Percentiles rank a stretch among this genome's conserved stretches.
These are phyloP conservation scores for Megastigmus dorsalis DNA, from an alignment of 2,888 invertebrate genomes.

Conservation along the genomic window DNA sequence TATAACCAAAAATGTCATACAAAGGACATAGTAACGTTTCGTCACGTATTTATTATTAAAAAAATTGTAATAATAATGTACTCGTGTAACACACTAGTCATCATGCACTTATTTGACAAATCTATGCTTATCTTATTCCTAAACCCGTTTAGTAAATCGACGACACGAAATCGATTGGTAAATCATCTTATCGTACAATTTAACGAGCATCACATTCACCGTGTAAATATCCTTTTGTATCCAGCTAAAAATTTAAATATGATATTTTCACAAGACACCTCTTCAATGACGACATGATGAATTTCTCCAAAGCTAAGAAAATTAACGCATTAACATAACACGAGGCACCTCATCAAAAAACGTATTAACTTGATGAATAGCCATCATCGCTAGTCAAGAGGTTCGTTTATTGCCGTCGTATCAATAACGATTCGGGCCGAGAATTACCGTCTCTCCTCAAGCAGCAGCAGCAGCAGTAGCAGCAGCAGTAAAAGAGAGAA, in stretches of 20 bases:
- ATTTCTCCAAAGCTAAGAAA: neutral
- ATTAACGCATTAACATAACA: constrained; percentile 32
- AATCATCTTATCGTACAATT: neutral
- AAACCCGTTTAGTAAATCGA: neutral
- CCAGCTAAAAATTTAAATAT: neutral
- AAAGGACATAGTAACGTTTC: too few species aligned
- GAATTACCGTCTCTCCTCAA: constrained; percentile 11
- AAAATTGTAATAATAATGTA: too few species aligned
- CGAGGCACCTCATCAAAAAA: constrained; percentile 11
- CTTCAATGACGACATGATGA: constrained; percentile 5
- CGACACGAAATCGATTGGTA: neutral
- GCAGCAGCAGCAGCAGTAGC: neutral
- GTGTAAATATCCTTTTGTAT: too few species aligned
- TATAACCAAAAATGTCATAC: too few species aligned
- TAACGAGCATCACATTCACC: too few species aligned
- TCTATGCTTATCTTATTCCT: too few species aligned
- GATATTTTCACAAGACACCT: neutral
- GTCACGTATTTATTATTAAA: too few species aligned
- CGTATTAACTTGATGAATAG: constrained; percentile 21
- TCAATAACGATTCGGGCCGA: constrained; percentile 1
- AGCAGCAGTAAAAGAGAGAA: neutral
- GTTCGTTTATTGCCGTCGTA: neutral
- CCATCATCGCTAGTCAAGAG: constrained; percentile 1
- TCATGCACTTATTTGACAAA: too few species aligned
- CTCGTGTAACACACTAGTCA: too few species aligned